Base-by-base conservation (phyloP, 2,797 vertebrate genomes). In the Spea hammondii region DNA sequence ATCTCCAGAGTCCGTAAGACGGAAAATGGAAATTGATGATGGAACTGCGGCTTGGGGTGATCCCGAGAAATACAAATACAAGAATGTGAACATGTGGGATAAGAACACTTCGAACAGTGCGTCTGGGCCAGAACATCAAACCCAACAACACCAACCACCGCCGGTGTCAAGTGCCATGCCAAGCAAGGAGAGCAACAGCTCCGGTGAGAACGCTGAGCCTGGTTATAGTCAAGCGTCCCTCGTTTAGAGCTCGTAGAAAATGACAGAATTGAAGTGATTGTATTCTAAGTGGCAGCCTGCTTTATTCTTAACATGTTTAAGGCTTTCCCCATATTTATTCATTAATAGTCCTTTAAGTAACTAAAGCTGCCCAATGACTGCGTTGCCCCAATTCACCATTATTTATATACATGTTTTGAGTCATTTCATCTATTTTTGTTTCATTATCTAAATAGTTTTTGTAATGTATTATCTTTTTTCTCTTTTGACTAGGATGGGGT, bases 41-140 rank as follows among this genome's bases (percentile, higher is more conserved):
- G 98, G 98, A 69, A 99, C 98, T 49, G 91, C 97, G 2, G 96
- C 97, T 64, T 99, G 98, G 98, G 98, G 97, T 76, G 97, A 99
- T 79, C 97, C 97, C 4, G 95, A 91, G 89, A 95, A 98, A 79
- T 93, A 94, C 88, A 94, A 94, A 66, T 91, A 93, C 85, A 93
- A 93, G 82, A 89, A 92, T 84, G 95, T 95, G 88, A 98, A 96
- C 90, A 94, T 95, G 96, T 98, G 98, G 98, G 96, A 95, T 90
- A 94, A 92, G 88, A 94, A 95, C 14, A 86, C 87, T 83, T 88
- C 90, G 12, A 88, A 86, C 60, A 85, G 87, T 82, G 85, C 87
- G 73, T 88, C 88, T 86, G 92, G 90, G 62, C 88, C 93, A 47
- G 95, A 96, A 77, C 93, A 93, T 11, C 73, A 48, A 65, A 7